Conservation (phyloP, 2,113 vertebrate genomes). For the Chloropsis cyanopogon region DNA sequence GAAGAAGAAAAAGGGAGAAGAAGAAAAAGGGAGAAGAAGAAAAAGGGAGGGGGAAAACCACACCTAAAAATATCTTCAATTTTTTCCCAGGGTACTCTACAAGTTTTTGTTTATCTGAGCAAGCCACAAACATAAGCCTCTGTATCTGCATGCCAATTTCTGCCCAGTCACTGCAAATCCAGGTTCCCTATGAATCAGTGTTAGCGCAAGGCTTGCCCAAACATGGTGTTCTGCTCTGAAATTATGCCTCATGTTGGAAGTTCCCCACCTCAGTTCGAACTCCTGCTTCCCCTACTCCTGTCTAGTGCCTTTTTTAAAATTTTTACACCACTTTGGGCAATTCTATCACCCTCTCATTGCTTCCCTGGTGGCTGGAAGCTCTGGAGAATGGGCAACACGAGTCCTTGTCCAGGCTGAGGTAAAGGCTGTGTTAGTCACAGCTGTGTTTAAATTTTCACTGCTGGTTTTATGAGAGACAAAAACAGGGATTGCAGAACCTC, state of each 20-base stretch:
- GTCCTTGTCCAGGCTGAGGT: neutral
- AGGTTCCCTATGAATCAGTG: neutral
- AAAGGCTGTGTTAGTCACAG: neutral
- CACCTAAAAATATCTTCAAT: neutral
- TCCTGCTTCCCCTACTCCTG: neutral
- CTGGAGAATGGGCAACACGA: accelerated
- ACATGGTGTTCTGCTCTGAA: neutral
- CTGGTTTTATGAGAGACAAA: neutral
- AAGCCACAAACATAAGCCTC: neutral
- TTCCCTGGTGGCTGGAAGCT: neutral
- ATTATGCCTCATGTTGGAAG: neutral
- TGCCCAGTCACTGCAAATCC: neutral
- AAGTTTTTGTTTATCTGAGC: constrained; percentile 13
- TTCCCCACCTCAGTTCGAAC: neutral
- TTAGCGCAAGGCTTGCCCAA: neutral
- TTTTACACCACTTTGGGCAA: neutral
- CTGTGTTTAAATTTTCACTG: neutral
- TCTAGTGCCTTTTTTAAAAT: neutral
- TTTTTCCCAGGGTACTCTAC: neutral
- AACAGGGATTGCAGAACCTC: neutral
- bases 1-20: neutral
- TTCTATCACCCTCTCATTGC: accelerated
- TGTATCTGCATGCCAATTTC: neutral
- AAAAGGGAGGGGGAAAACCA: neutral
- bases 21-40: neutral